Percentiles rank a stretch among this genome's conserved stretches.
These are phyloP conservation scores for Meteorus cinctellus DNA, from an alignment of 2,888 invertebrate species.

Conservation along the genomic window DNA sequence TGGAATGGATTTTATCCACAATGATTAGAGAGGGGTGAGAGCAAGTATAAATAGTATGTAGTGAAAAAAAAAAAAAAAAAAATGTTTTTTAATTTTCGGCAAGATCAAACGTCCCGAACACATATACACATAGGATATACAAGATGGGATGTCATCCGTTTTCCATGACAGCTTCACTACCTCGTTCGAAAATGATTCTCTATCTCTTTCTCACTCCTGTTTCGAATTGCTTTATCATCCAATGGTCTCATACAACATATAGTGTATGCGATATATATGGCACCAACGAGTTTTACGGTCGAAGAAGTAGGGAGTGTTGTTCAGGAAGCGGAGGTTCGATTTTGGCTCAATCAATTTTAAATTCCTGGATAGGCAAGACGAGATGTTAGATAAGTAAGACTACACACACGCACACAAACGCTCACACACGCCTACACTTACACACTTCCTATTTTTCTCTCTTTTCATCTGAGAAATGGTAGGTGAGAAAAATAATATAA, in stretches of 20 bases:
- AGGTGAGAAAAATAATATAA: not conserved
- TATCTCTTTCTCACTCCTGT: not conserved
- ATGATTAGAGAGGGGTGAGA: not conserved
- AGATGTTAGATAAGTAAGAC: constrained; percentile 30
- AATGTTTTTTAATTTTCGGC: constrained; percentile 50
- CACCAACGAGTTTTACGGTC: constrained; percentile 57
- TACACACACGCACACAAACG: not conserved
- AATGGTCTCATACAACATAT: not conserved
- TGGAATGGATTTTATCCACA: not conserved
- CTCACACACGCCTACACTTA: not conserved
- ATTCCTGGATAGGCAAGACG: constrained; percentile 47
- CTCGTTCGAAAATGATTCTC: constrained; percentile 46
- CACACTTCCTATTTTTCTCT: too few species aligned
- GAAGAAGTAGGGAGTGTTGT: constrained; percentile 64
- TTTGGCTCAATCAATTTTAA: constrained; percentile 60
- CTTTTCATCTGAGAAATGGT: not conserved
- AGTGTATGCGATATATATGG: not conserved
- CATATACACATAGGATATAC: constrained; percentile 56
- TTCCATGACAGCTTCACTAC: constrained; percentile 67
- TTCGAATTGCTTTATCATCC: not conserved
- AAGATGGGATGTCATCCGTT: constrained; percentile 63
- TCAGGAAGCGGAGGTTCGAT: constrained; percentile 63
- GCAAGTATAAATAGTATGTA: not conserved
- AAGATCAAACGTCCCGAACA: constrained; percentile 59
- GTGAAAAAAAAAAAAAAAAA: constrained; percentile 32